phyloP scores from a whole-genome alignment of 2,888 invertebrate species.

The Hyposoter didymator region DNA sequence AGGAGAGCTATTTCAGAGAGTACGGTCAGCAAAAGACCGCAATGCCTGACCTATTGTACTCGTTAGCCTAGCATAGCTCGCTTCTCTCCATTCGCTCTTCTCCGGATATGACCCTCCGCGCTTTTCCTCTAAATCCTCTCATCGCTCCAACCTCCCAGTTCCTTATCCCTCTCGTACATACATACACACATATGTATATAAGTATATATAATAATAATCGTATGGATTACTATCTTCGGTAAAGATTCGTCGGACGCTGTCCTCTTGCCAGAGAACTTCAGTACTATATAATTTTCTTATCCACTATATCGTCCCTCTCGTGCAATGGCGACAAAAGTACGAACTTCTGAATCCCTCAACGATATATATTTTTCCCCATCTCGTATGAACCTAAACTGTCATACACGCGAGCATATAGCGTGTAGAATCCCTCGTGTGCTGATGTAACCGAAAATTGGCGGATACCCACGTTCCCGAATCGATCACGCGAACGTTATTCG shows the following conservation, averaged over 20 bases:
- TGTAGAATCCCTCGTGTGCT: constrained; percentile 8
- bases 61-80: constrained; percentile 72
- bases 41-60: constrained; percentile 79
- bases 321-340: constrained; percentile 35
- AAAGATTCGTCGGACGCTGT: constrained; percentile 44
- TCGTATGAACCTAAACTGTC: neutral
- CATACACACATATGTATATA: constrained; percentile 1
- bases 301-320: constrained; percentile 33
- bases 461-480: neutral
- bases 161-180: constrained; percentile 5
- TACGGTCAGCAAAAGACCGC: constrained; percentile 78
- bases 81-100: constrained; percentile 68
- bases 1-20: constrained; percentile 70
- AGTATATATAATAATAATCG: constrained; percentile 16
- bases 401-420: neutral
- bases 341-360: constrained; percentile 49
- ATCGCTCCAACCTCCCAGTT: constrained; percentile 20
- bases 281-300: constrained; percentile 29
- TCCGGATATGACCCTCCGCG: constrained; percentile 64
- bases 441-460: constrained; percentile 42
- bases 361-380: constrained; percentile 43
- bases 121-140: constrained; percentile 57
- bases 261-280: constrained; percentile 12
- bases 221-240: constrained; percentile 38
- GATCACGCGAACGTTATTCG: constrained; percentile 6